Percentiles rank a stretch among this genome's conserved stretches.
phyloP scores from a whole-genome alignment of 2,888 invertebrate species.

The Tenthredo scrophulariae region DNA sequence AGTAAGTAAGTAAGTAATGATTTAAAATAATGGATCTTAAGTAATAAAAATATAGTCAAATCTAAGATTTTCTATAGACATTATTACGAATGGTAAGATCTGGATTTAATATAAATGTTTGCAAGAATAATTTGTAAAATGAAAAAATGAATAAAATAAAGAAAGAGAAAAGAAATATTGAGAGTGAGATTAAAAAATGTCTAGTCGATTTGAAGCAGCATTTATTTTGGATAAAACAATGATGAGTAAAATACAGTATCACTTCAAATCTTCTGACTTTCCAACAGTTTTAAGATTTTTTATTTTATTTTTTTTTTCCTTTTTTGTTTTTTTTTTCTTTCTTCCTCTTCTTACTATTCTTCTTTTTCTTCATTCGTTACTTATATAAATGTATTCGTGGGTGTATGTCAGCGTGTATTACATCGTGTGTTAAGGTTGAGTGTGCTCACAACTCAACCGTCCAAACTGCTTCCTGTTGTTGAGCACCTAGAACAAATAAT shows the following conservation, averaged over 20 bases:
- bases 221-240: conserved; percentile 54
- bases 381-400: conserved; percentile 70
- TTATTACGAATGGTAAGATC: conserved; percentile 5
- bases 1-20: neutral
- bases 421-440: conserved; percentile 62
- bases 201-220: conserved; percentile 51
- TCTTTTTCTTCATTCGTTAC: conserved; percentile 66
- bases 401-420: conserved; percentile 70
- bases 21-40: conserved; percentile 18
- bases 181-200: conserved; percentile 22
- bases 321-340: conserved; percentile 61
- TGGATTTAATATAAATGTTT: neutral
- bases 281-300: conserved; percentile 44
- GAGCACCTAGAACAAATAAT: conserved; percentile 60
- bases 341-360: conserved; percentile 61
- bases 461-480: conserved; percentile 63
- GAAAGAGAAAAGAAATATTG: conserved; percentile 5
- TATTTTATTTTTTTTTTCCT: conserved; percentile 4
- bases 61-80: neutral
- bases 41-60: neutral
- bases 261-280: conserved; percentile 53
- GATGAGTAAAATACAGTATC: conserved; percentile 54
- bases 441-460: conserved; percentile 65
- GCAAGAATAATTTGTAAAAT: neutral
- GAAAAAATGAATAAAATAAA: neutral